These are phyloP conservation scores for Bradypodion ventrale DNA, from an alignment of 2,797 vertebrate genomes.

Conservation along the genomic window DNA sequence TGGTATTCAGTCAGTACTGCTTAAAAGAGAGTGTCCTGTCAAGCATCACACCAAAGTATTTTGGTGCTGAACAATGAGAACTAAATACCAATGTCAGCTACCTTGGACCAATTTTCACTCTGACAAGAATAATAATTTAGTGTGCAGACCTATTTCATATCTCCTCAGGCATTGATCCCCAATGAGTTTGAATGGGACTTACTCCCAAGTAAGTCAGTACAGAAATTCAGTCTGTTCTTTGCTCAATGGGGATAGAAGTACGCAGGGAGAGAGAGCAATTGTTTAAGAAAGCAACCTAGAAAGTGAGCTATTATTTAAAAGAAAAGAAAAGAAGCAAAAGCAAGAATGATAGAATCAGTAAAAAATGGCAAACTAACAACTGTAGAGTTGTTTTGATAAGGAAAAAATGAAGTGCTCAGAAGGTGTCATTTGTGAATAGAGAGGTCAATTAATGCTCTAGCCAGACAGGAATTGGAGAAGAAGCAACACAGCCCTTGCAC, in stretches of 20 bases:
- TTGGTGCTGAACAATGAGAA: too few species aligned
- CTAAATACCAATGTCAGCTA: not conserved
- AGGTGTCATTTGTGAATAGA: constrained; percentile 66
- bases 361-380: constrained; percentile 61
- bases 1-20: too few species aligned
- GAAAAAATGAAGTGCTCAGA: too few species aligned
- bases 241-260: not conserved
- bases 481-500: not conserved
- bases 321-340: constrained; percentile 59
- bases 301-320: constrained; percentile 32
- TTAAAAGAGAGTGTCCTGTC: too few species aligned
- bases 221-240: not conserved
- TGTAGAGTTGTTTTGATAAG: too few species aligned
- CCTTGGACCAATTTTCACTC: not conserved
- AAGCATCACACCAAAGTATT: too few species aligned
- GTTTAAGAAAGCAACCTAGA: not conserved
- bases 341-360: constrained; percentile 58
- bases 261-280: not conserved
- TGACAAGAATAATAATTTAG: not conserved
- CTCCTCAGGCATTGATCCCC: not conserved
- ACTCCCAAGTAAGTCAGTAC: not conserved
- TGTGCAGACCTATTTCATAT: not conserved
- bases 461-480: constrained; percentile 66
- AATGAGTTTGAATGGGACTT: not conserved
- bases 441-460: constrained; percentile 71